These are phyloP conservation scores for Cotesia chilonis DNA, from an alignment of 1,140 invertebrate species.

Conservation along the genomic window DNA sequence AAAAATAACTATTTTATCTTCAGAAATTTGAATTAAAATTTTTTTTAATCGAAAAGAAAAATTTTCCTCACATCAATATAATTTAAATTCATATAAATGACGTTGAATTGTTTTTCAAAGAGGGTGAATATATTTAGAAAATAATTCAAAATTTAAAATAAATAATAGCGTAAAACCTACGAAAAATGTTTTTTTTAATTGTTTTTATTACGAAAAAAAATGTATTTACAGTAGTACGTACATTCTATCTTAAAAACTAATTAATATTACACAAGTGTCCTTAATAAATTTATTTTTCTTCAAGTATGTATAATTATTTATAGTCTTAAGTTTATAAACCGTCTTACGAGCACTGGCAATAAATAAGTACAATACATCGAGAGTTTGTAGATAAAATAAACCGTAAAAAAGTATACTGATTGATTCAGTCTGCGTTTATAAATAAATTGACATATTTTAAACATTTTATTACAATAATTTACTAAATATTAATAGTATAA, in stretches of 20 bases:
- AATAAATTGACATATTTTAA: not conserved
- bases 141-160: no score
- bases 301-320: constrained; percentile 39
- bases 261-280: constrained; percentile 45
- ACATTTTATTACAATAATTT: not conserved
- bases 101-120: no score
- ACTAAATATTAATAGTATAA: not conserved
- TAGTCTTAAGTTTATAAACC: constrained; percentile 38
- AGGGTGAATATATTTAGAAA: no score
- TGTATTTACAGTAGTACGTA: not conserved
- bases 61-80: no score
- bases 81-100: no score
- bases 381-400: constrained; percentile 9
- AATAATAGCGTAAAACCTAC: not conserved
- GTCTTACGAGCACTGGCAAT: constrained; percentile 13
- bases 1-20: no score
- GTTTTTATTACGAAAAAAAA: constrained; percentile 26
- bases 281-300: constrained; percentile 40
- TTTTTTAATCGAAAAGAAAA: no score
- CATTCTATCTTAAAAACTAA: constrained; percentile 41
- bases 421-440: not conserved
- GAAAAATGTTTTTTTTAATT: not conserved
- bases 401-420: constrained; percentile 14
- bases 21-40: no score
- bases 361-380: constrained; percentile 17